Evolutionary conservation across 2,888 invertebrate species (phyloP).

Genomic region (Ctenicera cuprea): DNA sequence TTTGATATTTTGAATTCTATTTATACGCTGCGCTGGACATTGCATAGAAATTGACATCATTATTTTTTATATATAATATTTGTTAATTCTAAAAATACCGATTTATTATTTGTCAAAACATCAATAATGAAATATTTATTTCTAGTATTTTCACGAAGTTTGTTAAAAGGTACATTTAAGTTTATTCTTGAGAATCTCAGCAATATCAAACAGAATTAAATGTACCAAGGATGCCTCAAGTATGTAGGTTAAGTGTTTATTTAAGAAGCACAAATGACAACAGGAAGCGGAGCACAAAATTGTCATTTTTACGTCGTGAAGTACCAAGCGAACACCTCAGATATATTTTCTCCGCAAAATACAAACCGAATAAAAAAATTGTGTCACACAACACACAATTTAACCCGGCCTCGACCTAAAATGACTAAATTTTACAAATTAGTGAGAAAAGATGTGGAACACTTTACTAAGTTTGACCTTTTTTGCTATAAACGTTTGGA

Average conservation of each 20-base stretch:
- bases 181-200: too few species aligned
- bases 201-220: background rate
- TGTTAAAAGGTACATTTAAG: too few species aligned
- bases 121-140: too few species aligned
- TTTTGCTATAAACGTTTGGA: too few species aligned
- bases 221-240: too few species aligned
- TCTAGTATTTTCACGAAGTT: too few species aligned
- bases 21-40: too few species aligned
- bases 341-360: background rate
- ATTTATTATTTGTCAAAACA: too few species aligned
- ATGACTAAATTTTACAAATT: slow-evolving; percentile 1
- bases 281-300: background rate
- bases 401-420: background rate
- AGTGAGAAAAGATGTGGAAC: background rate
- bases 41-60: too few species aligned
- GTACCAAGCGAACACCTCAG: background rate
- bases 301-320: background rate
- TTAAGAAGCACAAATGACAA: slow-evolving; percentile 4
- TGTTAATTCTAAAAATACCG: too few species aligned
- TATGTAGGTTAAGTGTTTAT: background rate
- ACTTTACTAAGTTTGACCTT: background rate
- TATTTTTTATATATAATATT: too few species aligned
- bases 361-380: background rate
- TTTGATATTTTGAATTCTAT: too few species aligned
- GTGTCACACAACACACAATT: background rate